Conservation (phyloP, 2,797 vertebrate species). For the Bradypodion ventrale region DNA sequence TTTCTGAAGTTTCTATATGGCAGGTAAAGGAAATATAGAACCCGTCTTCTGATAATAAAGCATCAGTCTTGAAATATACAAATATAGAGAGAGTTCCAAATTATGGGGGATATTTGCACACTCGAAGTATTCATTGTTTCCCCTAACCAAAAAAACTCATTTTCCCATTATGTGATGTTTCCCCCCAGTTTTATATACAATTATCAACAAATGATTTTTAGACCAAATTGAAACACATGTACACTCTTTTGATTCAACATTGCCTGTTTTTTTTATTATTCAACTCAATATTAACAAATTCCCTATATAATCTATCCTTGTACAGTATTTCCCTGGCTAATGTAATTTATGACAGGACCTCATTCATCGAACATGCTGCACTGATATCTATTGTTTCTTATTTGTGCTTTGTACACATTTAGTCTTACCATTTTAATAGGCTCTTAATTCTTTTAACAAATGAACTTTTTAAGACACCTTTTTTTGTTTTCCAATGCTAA, state of each 20-base stretch:
- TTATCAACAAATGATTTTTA: slow-evolving; percentile 19
- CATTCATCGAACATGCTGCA: slow-evolving; percentile 24
- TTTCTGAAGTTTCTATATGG: slow-evolving; percentile 24
- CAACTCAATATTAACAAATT: slow-evolving; percentile 29
- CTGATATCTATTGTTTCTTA: slow-evolving; percentile 27
- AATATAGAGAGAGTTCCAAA: slow-evolving; percentile 45
- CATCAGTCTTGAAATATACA: slow-evolving; percentile 33
- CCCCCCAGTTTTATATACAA: background rate
- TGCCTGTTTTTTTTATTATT: slow-evolving; percentile 30
- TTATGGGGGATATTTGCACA: slow-evolving; percentile 33
- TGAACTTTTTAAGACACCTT: background rate
- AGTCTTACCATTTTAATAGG: slow-evolving; percentile 10
- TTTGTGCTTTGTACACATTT: slow-evolving; percentile 16
- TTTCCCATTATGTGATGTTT: background rate
- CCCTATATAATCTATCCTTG: slow-evolving; percentile 23
- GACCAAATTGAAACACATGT: background rate
- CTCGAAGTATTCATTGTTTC: background rate
- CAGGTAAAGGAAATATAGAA: slow-evolving; percentile 43
- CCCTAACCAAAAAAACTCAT: background rate
- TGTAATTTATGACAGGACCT: slow-evolving; percentile 35
- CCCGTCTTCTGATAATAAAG: slow-evolving; percentile 50
- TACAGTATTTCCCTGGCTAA: slow-evolving; percentile 31
- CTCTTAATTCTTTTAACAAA: background rate
- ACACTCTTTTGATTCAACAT: background rate
- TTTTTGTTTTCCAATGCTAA: background rate